Conservation (phyloP, 2,888 invertebrate species). For the Athrips mouffetella region DNA sequence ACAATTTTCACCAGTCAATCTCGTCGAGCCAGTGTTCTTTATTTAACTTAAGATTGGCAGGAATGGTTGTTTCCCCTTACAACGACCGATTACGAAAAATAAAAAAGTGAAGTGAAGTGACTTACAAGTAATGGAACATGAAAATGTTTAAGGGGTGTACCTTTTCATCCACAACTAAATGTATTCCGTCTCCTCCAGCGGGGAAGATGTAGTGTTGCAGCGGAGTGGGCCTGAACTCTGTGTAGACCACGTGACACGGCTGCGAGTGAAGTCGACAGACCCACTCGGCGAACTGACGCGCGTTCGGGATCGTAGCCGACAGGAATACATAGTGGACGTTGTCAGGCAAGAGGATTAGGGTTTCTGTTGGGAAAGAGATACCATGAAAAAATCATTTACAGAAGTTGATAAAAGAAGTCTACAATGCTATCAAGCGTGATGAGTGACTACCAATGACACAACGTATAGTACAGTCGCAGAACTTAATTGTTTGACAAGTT, state of each 20-base stretch:
- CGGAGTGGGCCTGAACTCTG: constrained; percentile 98
- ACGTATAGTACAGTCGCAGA: too few relatives aligned
- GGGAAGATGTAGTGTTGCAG: constrained; percentile 99
- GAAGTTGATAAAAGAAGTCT: too few relatives aligned
- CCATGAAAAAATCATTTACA: too few relatives aligned
- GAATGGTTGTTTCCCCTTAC: too few relatives aligned
- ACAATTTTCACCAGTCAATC: too few relatives aligned
- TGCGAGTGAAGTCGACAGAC: constrained; percentile 96
- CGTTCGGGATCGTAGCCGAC: constrained; percentile 99
- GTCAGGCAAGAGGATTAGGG: constrained; percentile 96
- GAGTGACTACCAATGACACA: too few relatives aligned
- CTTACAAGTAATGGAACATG: background rate
- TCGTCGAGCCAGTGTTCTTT: too few relatives aligned
- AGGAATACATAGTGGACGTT: constrained; percentile 99
- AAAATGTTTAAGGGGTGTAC: constrained; percentile 48
- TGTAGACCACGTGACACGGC: constrained; percentile 99
- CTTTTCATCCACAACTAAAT: constrained; percentile 96
- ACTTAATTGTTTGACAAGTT: too few relatives aligned
- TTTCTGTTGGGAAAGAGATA: constrained; percentile 79
- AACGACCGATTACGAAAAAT: too few relatives aligned
- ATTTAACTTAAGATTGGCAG: too few relatives aligned
- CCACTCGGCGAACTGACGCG: constrained; percentile 96
- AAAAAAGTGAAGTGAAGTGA: too few relatives aligned
- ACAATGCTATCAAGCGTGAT: too few relatives aligned
- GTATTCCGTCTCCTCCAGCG: constrained; percentile 96